Evolutionary conservation across 1,140 invertebrate genomes (phyloP), one percentile per base, ranked within the genome.

Genomic region (Heliothis subflexa): DNA sequence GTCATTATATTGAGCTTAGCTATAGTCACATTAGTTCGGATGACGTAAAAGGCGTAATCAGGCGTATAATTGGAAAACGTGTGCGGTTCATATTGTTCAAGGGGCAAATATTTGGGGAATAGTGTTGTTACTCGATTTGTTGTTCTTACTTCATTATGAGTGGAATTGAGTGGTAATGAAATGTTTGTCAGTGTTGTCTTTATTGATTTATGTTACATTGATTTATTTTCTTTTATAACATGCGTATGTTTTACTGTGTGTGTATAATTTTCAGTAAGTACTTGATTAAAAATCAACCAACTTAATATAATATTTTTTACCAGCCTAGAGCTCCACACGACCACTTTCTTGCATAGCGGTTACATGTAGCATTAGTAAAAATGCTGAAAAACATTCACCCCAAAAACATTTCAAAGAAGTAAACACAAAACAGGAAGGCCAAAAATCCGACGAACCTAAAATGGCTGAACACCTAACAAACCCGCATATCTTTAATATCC

Each of bases 401-500:
- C 14, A 64, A 16, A 16, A 18, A 66, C 16, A 16, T 64, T 45
- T n/a, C 12, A 16, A 28, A 10, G 49, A n/a, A 25, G 52, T 54
- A 33, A 28, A 14, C 2, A 59, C 7, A 45, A 25, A 49, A 49
- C 54, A 74, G 54, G 54, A 49, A 74, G 33, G 5, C 33, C 59
- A 61, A 74, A 57, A 47, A 47, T 72, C 16, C 50, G 45, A 57
- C 21, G 14, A 16, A 61, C 49, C 49, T 47, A 77, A 57, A 66
- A 68, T 16, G n/a, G 61, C 61, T 18, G 4, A 55, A 77, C 61
- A 73, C n/a, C 71, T 57, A 73, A 73, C 50, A 62, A 49, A 61
- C 74, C 74, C 74, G 74, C 74, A 68, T 77, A 64, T 66, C 74
- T 77, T 77, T 77, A 77, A 77, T 77, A 77, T 77, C 74, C 74